Conservation (phyloP, 2,797 vertebrate genomes). For the Lepilemur septentrionalis region DNA sequence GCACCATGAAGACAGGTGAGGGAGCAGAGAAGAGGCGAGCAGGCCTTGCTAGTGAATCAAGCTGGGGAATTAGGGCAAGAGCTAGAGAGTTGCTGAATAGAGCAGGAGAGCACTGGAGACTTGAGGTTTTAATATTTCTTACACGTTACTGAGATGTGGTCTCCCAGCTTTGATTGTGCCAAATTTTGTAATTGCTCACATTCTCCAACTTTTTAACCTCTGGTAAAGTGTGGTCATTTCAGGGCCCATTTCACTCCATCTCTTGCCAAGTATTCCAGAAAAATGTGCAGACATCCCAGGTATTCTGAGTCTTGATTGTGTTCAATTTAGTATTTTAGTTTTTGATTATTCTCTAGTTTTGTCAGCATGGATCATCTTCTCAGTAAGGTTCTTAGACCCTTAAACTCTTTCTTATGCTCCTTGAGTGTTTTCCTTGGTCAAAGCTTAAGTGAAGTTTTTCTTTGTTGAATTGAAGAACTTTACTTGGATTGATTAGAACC, state of each 20-base stretch:
- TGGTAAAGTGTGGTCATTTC: neutral
- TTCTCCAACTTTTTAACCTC: neutral
- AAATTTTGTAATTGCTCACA: neutral
- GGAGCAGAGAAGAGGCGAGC: neutral
- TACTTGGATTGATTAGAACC: neutral
- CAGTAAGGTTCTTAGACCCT: neutral
- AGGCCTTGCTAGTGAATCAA: neutral
- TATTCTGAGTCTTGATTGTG: neutral
- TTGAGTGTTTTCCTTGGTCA: neutral
- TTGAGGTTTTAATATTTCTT: neutral
- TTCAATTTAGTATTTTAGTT: neutral
- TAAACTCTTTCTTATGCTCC: neutral
- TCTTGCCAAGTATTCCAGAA: neutral
- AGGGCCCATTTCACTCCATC: neutral
- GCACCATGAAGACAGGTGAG: neutral
- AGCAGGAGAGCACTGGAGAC: neutral
- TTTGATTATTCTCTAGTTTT: neutral
- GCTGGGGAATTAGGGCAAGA: neutral
- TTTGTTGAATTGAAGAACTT: slow-evolving; percentile 1
- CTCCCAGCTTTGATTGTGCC: neutral
- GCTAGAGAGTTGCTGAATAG: neutral
- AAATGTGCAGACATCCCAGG: neutral
- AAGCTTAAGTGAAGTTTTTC: neutral
- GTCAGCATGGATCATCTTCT: neutral
- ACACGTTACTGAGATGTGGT: neutral